phyloP scores from a whole-genome alignment of 2,888 invertebrate species.

The Acronicta leporina region DNA sequence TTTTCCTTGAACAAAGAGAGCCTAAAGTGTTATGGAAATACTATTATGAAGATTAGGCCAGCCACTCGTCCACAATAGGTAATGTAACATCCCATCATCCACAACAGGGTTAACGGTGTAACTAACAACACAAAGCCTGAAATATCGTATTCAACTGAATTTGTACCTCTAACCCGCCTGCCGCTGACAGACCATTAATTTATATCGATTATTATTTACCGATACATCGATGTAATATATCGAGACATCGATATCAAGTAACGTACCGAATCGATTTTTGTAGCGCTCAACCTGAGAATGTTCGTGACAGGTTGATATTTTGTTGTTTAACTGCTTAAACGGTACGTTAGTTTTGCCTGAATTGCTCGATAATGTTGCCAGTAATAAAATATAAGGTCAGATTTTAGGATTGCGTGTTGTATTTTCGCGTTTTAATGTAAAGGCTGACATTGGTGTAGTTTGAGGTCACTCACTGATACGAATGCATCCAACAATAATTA shows the following conservation, averaged over 20 bases:
- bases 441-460: background rate
- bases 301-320: conserved; percentile 59
- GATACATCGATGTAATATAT: conserved; percentile 45
- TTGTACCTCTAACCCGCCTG: conserved; percentile 56
- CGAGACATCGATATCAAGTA: conserved; percentile 31
- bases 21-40: background rate
- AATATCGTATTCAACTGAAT: conserved; percentile 55
- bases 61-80: conserved; percentile 15
- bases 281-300: conserved; percentile 44
- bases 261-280: conserved; percentile 38
- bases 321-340: conserved; percentile 47
- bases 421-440: conserved; percentile 7
- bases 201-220: conserved; percentile 61
- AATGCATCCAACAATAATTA: too few relatives aligned
- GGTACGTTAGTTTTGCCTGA: conserved; percentile 33
- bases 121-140: conserved; percentile 50
- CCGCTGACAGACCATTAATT: conserved; percentile 65
- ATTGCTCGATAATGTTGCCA: conserved; percentile 25
- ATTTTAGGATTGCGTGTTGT: conserved; percentile 30
- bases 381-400: conserved; percentile 12
- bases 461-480: background rate
- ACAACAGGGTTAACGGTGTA: conserved; percentile 40
- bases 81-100: conserved; percentile 31
- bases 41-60: conserved; percentile 2
- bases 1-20: too few relatives aligned